Evolutionary conservation across 2,888 invertebrate genomes (phyloP).

Genomic region (Marasmarcha lunaedactyla): DNA sequence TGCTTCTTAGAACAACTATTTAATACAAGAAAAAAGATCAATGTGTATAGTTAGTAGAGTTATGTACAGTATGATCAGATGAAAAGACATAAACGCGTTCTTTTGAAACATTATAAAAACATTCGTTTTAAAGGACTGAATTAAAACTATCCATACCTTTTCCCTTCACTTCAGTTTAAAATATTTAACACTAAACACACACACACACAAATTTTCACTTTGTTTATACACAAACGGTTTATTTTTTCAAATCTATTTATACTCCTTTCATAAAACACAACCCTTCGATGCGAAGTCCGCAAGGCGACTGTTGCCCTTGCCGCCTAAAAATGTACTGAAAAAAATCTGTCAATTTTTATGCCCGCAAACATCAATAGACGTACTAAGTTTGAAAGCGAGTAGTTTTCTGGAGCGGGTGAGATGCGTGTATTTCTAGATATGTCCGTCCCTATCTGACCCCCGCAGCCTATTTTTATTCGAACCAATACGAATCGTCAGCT

Average conservation of each 20-base stretch:
- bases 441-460: slow-evolving; percentile 41
- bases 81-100: neutral
- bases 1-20: too few relatives aligned
- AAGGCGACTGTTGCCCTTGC: neutral
- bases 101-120: neutral
- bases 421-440: slow-evolving; percentile 27
- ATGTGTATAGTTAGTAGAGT: too few relatives aligned
- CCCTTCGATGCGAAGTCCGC: slow-evolving; percentile 30
- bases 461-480: slow-evolving; percentile 61
- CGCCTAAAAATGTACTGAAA: slow-evolving; percentile 62
- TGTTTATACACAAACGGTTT: slow-evolving; percentile 17
- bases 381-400: slow-evolving; percentile 62
- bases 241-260: neutral
- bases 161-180: neutral
- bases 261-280: slow-evolving; percentile 21
- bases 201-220: slow-evolving; percentile 11
- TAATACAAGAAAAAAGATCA: too few relatives aligned
- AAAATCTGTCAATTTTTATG: slow-evolving; percentile 71
- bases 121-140: neutral
- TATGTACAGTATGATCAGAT: too few relatives aligned
- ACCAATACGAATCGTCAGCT: slow-evolving; percentile 52
- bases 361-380: slow-evolving; percentile 65
- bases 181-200: neutral
- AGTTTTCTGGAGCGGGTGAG: slow-evolving; percentile 45
- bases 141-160: neutral